phyloP scores from a whole-genome alignment of 53 echinoderm and acorn worm genomes.

The Luidia sarsii region DNA sequence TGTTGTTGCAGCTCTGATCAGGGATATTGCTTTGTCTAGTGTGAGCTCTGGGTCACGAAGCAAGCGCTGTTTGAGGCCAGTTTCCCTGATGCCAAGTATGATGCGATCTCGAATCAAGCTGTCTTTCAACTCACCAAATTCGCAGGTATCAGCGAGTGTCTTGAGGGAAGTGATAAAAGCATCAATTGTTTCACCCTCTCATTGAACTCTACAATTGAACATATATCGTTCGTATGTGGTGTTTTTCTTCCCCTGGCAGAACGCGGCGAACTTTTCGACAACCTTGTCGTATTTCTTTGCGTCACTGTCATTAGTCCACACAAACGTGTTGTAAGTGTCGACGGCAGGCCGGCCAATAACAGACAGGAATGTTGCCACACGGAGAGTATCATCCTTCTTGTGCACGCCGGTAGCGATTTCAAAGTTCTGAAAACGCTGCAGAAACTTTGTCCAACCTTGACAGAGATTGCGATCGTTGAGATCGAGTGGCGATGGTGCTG shows the following conservation, averaged over 20 bases:
- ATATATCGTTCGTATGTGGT: slow-evolving; percentile 65
- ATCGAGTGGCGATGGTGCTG: slow-evolving; percentile 42
- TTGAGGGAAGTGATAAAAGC: slow-evolving; percentile 46
- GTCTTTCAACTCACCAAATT: slow-evolving; percentile 39
- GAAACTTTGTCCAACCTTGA: slow-evolving; percentile 47
- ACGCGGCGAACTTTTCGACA: slow-evolving; percentile 52
- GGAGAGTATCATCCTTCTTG: slow-evolving; percentile 28
- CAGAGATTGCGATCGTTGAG: slow-evolving; percentile 37
- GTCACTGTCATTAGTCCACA: slow-evolving; percentile 32
- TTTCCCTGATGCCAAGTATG: slow-evolving; percentile 34
- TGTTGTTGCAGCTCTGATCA: slow-evolving; percentile 12
- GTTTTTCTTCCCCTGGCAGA: slow-evolving; percentile 59
- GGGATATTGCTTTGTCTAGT: slow-evolving; percentile 40
- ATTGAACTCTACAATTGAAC: slow-evolving; percentile 60
- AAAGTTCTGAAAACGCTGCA: slow-evolving; percentile 42
- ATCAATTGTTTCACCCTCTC: slow-evolving; percentile 62
- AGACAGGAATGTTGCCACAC: slow-evolving; percentile 52
- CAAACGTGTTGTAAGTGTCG: slow-evolving; percentile 67
- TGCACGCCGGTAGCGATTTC: slow-evolving; percentile 47
- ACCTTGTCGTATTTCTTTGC: slow-evolving; percentile 39
- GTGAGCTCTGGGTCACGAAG: slow-evolving; percentile 40
- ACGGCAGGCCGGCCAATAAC: slow-evolving; percentile 64
- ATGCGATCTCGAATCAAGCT: slow-evolving; percentile 47
- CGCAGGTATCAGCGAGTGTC: slow-evolving; percentile 50
- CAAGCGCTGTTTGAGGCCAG: slow-evolving; percentile 39